Base-by-base conservation (phyloP, 2,888 invertebrate species). In the Allolobophora icterica region DNA sequence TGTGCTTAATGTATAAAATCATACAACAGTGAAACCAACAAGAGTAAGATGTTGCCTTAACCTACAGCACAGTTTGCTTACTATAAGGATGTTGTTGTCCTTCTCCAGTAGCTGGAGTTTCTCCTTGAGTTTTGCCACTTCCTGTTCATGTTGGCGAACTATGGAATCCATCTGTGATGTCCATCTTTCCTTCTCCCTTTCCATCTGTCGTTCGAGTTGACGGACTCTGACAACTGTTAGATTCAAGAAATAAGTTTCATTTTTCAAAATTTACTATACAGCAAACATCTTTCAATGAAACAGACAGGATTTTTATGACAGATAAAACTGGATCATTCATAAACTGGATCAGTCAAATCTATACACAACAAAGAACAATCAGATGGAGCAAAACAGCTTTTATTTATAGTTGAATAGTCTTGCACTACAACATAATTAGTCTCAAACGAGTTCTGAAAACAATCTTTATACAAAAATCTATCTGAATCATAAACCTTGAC, bases 171-270 rank as follows among this genome's bases (percentile, higher is more conserved):
- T 87, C 21, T 87, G 34, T 87, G 87, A 34, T 35, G 87, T 87
- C 87, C 87, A 87, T 38, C 38, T 87, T 33, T 87, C 87, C 87
- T 38, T 87, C 34, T 87, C 87, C 38, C 87, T 87, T 24, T 87
- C 87, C 87, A 87, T 87, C 87, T 87, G 34, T 35, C 87, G 34
- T 34, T 87, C 87, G 21, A 87, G 87, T 24, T 87, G 87, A 35
- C 87, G 87, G 34, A 87, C 35, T 87, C 38, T 34, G 35, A 87
- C 35, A 0, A 87, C 87, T 87, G 87, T 13, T 13, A 71, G 71
- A n/a, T n/a, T 17, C 8, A 71, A n/a, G 6, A 30, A 52, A 71
- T n/a, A n/a, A n/a, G 30, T n/a, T 71, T 71, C 8, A n/a, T 1
- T 71, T 30, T 13, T 71, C n/a, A n/a, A 71, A 52, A 52, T 52